Evolutionary conservation across 2,113 vertebrate genomes (phyloP).

Genomic region (Hippocampus mohnikei): DNA sequence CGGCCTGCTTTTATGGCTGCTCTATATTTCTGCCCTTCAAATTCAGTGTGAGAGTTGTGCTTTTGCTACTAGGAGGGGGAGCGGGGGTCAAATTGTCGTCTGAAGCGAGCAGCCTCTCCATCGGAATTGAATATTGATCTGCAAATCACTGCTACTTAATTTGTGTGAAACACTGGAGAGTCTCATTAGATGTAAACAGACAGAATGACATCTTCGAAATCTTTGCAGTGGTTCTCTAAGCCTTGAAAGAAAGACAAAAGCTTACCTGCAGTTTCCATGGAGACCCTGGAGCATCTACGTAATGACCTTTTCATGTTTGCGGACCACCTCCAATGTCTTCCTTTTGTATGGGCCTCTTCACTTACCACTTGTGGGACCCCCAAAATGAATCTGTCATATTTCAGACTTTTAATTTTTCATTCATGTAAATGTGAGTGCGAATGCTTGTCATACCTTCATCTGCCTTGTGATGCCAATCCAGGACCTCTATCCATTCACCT

Average conservation of each 20-base stretch:
- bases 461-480: neutral
- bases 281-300: neutral
- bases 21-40: constrained; percentile 45
- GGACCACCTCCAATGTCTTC: neutral
- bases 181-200: constrained; percentile 12
- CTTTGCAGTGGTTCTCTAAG: neutral
- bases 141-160: constrained; percentile 19
- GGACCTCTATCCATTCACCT: neutral
- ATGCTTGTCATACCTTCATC: neutral
- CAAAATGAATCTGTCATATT: neutral
- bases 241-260: neutral
- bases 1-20: constrained; percentile 42
- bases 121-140: constrained; percentile 52
- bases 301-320: neutral
- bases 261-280: neutral
- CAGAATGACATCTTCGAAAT: neutral
- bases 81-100: constrained; percentile 32
- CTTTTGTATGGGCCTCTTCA: neutral
- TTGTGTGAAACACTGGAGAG: constrained; percentile 25
- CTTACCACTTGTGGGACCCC: neutral
- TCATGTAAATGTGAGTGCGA: neutral
- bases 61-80: constrained; percentile 18
- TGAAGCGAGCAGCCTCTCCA: constrained; percentile 29
- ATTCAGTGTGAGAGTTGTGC: constrained; percentile 46
- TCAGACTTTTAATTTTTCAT: neutral